Conservation (phyloP, 2,797 vertebrate species). For the Sebastes aleutianus region DNA sequence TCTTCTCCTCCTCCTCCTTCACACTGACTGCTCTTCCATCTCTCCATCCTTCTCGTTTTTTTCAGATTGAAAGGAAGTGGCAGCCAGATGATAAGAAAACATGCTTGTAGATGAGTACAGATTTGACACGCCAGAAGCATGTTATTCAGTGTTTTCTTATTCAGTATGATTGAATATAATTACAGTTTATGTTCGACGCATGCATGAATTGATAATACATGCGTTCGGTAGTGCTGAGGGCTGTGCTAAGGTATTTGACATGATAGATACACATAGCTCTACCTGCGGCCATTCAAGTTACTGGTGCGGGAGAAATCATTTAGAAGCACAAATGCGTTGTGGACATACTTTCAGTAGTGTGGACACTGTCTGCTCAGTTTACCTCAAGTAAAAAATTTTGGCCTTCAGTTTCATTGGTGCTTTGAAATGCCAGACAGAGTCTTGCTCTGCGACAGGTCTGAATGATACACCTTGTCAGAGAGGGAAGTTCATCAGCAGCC, state of each 20-base stretch:
- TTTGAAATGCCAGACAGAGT: slow-evolving; percentile 63
- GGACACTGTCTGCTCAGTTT: slow-evolving; percentile 15
- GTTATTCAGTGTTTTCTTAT: slow-evolving; percentile 70
- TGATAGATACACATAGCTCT: neutral
- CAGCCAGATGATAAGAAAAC: slow-evolving; percentile 67
- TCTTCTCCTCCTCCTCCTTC: slow-evolving; percentile 77
- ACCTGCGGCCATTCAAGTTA: neutral
- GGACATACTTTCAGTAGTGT: neutral
- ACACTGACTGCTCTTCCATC: slow-evolving; percentile 64
- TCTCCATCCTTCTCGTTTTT: slow-evolving; percentile 43
- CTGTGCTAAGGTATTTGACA: neutral
- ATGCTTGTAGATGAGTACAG: slow-evolving; percentile 47
- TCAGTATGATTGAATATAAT: slow-evolving; percentile 55
- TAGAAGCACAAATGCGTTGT: neutral
- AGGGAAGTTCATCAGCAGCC: slow-evolving; percentile 80
- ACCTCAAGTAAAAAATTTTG: slow-evolving; percentile 12
- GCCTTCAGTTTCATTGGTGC: slow-evolving; percentile 53
- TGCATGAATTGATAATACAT: slow-evolving; percentile 50
- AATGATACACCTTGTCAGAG: slow-evolving; percentile 78
- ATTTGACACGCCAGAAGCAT: slow-evolving; percentile 48
- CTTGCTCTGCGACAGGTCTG: slow-evolving; percentile 66
- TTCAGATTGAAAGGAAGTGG: slow-evolving; percentile 62
- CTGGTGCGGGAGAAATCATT: neutral
- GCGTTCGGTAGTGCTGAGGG: slow-evolving; percentile 1
- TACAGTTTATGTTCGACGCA: slow-evolving; percentile 54